A percentile compares a stretch with the other conserved stretches of the same genome.
phyloP scores from a whole-genome alignment of 92 coral and sea anemone species.

The Blastomussa wellsi region DNA sequence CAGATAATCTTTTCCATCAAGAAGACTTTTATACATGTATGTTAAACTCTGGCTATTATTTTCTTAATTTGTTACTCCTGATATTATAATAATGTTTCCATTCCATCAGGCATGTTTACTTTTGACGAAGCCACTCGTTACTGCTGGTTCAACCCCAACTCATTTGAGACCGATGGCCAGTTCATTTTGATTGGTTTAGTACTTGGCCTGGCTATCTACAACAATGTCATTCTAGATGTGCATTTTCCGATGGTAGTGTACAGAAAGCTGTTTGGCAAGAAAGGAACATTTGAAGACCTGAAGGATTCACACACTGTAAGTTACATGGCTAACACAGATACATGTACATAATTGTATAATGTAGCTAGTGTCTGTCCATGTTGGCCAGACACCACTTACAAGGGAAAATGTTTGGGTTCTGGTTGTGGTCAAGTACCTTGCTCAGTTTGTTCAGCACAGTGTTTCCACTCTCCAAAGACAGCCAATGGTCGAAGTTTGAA shows the following conservation, averaged over 20 bases:
- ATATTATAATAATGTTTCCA: not conserved
- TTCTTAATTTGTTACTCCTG: not conserved
- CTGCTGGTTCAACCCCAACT: slow-evolving; percentile 95
- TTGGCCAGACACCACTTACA: too few relatives aligned
- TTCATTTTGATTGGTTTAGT: slow-evolving; percentile 92
- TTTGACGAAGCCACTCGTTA: slow-evolving; percentile 71
- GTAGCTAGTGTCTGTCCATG: not conserved
- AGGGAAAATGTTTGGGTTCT: too few relatives aligned
- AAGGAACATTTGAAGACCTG: slow-evolving; percentile 92
- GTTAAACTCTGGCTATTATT: too few relatives aligned
- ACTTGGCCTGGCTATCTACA: slow-evolving; percentile 96
- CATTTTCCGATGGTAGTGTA: slow-evolving; percentile 99
- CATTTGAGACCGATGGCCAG: slow-evolving; percentile 96
- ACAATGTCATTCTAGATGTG: slow-evolving; percentile 92
- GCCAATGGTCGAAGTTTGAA: too few relatives aligned
- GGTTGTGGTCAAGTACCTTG: too few relatives aligned
- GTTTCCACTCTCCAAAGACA: too few relatives aligned
- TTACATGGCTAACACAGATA: not conserved
- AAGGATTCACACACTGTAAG: slow-evolving; percentile 93
- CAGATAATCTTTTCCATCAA: too few relatives aligned
- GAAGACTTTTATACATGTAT: too few relatives aligned
- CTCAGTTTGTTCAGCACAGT: too few relatives aligned
- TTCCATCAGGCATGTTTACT: slow-evolving; percentile 84
- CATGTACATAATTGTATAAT: too few relatives aligned
- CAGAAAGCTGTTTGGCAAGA: slow-evolving; percentile 86